Conservation (phyloP, 2,113 vertebrate genomes). For the Grammomys dolichurus region DNA sequence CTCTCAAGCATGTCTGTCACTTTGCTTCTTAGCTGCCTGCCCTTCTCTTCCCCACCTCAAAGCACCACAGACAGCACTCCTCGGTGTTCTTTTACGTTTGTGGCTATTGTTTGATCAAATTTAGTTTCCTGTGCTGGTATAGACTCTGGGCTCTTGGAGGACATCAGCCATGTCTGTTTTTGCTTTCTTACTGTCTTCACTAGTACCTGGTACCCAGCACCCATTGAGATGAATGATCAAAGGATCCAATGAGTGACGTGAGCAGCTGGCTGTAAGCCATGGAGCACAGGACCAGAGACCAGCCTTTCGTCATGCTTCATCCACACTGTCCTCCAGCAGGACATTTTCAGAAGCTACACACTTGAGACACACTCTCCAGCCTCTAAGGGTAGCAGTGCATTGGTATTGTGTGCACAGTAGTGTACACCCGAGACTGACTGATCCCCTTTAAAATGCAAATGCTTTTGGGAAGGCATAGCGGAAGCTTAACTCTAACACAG, state of each 20-base stretch:
- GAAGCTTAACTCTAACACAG: background rate
- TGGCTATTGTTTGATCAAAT: background rate
- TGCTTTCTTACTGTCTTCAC: background rate
- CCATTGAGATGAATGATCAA: background rate
- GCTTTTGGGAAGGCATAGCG: background rate
- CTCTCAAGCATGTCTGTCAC: background rate
- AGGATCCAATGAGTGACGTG: background rate
- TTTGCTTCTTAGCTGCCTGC: background rate
- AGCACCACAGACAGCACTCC: background rate
- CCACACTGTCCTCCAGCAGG: background rate
- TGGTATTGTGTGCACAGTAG: background rate
- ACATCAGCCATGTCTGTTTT: background rate
- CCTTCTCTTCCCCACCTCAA: background rate
- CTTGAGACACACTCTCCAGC: background rate
- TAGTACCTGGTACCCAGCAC: background rate
- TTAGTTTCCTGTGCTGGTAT: background rate
- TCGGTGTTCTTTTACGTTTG: background rate
- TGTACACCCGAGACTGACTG: background rate
- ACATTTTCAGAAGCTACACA: background rate
- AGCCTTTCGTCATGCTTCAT: background rate
- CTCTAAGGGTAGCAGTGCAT: background rate
- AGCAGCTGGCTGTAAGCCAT: background rate
- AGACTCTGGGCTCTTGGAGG: background rate
- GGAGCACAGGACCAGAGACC: background rate
- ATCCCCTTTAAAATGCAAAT: background rate